These are phyloP conservation scores for Eumerus sabulonum DNA, from an alignment of 2,888 invertebrate genomes.

Conservation along the genomic window DNA sequence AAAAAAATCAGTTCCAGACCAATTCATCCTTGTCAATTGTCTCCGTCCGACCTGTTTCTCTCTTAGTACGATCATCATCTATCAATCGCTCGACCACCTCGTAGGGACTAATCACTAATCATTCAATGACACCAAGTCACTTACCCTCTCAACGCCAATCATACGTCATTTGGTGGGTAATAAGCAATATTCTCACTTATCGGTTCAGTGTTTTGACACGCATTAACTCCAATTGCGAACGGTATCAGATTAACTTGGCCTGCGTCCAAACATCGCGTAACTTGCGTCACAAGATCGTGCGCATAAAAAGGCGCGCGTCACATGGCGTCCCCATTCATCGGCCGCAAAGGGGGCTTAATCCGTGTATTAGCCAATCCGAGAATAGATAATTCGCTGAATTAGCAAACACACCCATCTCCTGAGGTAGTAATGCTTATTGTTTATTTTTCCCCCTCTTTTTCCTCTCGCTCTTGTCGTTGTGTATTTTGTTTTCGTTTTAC, in stretches of 20 bases:
- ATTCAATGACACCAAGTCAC: no score
- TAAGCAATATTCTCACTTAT: no score
- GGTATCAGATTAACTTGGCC: conserved; percentile 15
- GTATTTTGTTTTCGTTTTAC: conserved; percentile 7
- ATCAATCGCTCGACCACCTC: no score
- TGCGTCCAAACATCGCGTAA: conserved; percentile 41
- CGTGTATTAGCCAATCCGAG: conserved; percentile 47
- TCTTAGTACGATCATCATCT: no score
- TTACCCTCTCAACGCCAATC: no score
- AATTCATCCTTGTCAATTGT: no score
- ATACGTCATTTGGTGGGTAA: no score
- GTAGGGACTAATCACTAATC: no score
- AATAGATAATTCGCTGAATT: conserved; percentile 34
- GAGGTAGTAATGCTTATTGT: background rate
- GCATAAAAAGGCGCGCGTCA: conserved; percentile 20
- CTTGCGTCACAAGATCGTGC: conserved; percentile 41
- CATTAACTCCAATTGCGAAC: conserved; percentile 7
- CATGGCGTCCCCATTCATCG: conserved; percentile 7
- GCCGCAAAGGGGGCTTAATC: conserved; percentile 46
- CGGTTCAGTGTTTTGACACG: conserved; percentile 1
- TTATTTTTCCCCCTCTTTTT: no score
- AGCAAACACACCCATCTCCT: conserved; percentile 57
- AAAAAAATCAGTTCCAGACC: no score
- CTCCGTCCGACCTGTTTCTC: no score
- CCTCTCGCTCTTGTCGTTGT: conserved; percentile 18